Evolutionary conservation across 2,113 vertebrate species (phyloP).

Genomic region (Scalopus aquaticus): DNA sequence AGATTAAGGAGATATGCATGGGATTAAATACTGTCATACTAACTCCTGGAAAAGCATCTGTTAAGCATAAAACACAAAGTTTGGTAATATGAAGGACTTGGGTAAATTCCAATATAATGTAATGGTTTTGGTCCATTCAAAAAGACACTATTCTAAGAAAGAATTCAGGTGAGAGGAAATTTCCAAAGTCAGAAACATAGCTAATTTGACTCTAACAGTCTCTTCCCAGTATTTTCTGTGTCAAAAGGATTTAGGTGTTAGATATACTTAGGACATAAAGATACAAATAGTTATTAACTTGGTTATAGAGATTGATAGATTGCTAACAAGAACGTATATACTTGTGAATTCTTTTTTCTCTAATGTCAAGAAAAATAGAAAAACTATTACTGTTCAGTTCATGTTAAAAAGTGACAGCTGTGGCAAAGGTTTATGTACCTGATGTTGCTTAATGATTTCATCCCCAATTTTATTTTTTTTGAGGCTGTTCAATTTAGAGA

Average conservation of each 20-base stretch:
- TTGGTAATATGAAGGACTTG: neutral
- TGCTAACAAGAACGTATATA: neutral
- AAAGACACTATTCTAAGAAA: neutral
- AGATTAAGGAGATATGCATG: neutral
- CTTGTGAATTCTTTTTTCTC: neutral
- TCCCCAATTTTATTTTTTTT: neutral
- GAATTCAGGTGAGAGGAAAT: neutral
- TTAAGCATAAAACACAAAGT: neutral
- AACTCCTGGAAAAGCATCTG: neutral
- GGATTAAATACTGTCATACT: neutral
- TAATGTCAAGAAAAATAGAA: neutral
- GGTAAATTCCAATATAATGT: neutral
- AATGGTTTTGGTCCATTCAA: neutral
- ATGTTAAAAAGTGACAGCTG: neutral
- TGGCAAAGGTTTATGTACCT: neutral
- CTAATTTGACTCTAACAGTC: neutral
- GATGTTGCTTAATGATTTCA: neutral
- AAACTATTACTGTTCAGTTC: neutral
- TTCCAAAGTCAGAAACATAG: neutral
- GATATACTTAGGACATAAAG: neutral
- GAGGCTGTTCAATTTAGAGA: neutral
- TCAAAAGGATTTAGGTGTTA: constrained; percentile 20
- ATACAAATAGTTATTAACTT: neutral
- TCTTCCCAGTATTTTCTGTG: neutral
- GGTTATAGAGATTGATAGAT: neutral